Conservation (phyloP, 64 coral and sea anemone genomes). For the Cladopsammia gracilis region DNA sequence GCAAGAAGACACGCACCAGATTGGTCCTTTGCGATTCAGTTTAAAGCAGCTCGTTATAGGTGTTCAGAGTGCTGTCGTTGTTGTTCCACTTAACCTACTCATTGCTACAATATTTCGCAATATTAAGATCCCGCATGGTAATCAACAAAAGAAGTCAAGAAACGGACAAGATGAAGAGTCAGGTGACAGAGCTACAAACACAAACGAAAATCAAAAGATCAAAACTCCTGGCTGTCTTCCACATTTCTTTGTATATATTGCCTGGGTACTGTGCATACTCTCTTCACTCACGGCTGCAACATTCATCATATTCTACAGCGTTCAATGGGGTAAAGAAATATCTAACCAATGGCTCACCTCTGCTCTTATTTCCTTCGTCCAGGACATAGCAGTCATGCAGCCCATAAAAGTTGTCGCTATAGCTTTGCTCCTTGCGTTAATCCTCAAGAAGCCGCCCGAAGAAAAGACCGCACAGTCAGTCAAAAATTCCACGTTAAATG, state of each 20-base stretch:
- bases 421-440: constrained; percentile 74
- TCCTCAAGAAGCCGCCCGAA: constrained; percentile 88
- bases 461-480: constrained; percentile 69
- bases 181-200: too few species aligned
- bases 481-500: constrained; percentile 52
- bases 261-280: constrained; percentile 79
- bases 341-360: constrained; percentile 92
- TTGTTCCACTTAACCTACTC: constrained; percentile 79
- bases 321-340: constrained; percentile 84
- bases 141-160: neutral
- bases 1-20: constrained; percentile 56
- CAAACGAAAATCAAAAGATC: neutral
- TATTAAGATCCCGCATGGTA: constrained; percentile 9
- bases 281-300: constrained; percentile 55
- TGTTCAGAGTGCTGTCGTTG: constrained; percentile 74
- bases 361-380: constrained; percentile 74
- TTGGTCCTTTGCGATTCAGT: constrained; percentile 85
- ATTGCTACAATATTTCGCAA: constrained; percentile 84
- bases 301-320: constrained; percentile 84
- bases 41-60: constrained; percentile 80
- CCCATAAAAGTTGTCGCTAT: constrained; percentile 81
- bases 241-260: constrained; percentile 85
- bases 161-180: neutral
- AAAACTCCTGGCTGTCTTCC: constrained; percentile 74
- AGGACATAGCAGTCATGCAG: constrained; percentile 88